A percentile compares a stretch with the other conserved stretches of the same genome.
Evolutionary conservation across 2,113 vertebrate genomes (phyloP).

Genomic region (Otocyon megalotis): DNA sequence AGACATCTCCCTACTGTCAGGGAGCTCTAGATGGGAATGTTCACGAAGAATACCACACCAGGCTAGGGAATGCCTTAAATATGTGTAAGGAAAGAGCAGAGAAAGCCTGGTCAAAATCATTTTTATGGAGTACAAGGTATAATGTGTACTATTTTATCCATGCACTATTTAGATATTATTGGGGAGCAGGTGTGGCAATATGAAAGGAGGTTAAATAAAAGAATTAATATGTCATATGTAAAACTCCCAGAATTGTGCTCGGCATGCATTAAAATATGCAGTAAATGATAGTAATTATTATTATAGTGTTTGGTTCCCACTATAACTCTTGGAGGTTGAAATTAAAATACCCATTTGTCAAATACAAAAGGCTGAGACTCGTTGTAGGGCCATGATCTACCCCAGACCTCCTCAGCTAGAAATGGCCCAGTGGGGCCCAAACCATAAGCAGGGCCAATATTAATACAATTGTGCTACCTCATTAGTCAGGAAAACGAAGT

Average conservation of each 20-base stretch:
- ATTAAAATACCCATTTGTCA: constrained; percentile 43
- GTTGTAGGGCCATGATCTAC: neutral
- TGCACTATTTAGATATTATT: neutral
- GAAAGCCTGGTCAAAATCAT: neutral
- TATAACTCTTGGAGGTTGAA: neutral
- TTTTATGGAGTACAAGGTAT: constrained; percentile 13
- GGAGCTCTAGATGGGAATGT: neutral
- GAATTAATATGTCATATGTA: neutral
- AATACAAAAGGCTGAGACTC: constrained; percentile 3
- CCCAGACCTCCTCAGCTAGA: neutral
- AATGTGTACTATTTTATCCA: neutral
- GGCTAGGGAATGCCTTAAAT: neutral
- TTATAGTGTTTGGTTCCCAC: neutral
- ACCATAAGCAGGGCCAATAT: neutral
- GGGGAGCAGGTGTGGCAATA: neutral
- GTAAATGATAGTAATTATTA: neutral
- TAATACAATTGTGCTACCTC: neutral
- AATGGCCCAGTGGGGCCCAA: neutral
- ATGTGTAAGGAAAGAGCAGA: neutral
- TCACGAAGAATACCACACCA: neutral
- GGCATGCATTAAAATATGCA: neutral
- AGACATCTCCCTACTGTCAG: neutral
- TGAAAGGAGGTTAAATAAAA: constrained; percentile 47
- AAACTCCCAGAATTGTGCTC: neutral
- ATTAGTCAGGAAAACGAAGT: constrained; percentile 36